These are phyloP conservation scores for Gisinianus flammeolus DNA, from an alignment of 2,888 invertebrate species.

Conservation along the genomic window DNA sequence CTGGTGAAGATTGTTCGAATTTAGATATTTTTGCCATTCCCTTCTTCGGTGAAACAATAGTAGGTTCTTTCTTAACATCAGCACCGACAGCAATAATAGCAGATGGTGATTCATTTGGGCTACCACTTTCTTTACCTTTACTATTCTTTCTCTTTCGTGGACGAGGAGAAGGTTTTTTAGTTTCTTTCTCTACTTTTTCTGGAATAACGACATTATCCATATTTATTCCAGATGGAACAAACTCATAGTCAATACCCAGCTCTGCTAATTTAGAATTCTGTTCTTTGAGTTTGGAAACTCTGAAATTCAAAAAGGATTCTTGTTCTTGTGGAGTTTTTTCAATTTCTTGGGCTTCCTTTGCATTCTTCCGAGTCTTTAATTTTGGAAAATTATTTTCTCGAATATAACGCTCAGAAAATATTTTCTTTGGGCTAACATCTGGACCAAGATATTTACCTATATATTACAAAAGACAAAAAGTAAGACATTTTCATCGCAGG, in stretches of 20 bases:
- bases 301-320: slow-evolving; percentile 30
- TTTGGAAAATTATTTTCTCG: slow-evolving; percentile 44
- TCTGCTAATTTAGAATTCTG: slow-evolving; percentile 46
- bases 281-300: slow-evolving; percentile 38
- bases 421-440: slow-evolving; percentile 38
- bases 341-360: slow-evolving; percentile 26
- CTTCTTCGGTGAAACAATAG: no score
- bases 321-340: slow-evolving; percentile 37
- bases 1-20: not conserved
- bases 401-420: slow-evolving; percentile 43
- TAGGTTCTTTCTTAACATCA: no score
- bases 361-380: slow-evolving; percentile 28
- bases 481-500: no score
- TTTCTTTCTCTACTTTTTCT: not conserved
- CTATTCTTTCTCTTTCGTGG: not conserved
- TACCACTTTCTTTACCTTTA: not conserved
- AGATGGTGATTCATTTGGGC: not conserved
- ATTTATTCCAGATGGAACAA: slow-evolving; percentile 14
- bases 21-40: not conserved
- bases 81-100: not conserved
- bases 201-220: not conserved
- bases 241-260: slow-evolving; percentile 52
- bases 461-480: not conserved
- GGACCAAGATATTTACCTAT: slow-evolving; percentile 49
- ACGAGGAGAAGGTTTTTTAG: not conserved